A percentile compares a stretch with the other conserved stretches of the same genome.
Conservation (phyloP, 1,140 invertebrate species). For the Tetragnatha versicolor region DNA sequence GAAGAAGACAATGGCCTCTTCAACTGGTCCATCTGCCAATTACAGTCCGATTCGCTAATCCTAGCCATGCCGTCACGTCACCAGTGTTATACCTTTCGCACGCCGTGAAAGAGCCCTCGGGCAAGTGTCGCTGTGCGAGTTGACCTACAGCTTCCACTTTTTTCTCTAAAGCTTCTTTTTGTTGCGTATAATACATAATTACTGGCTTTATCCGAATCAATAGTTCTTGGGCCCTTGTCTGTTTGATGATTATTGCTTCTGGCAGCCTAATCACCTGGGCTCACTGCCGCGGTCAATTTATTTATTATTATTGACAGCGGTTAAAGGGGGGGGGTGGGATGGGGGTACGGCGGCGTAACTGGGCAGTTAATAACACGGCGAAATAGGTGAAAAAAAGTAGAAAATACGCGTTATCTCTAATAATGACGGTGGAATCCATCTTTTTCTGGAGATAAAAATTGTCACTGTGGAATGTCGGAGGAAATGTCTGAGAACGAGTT, state of each 20-base stretch:
- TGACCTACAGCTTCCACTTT: slow-evolving; percentile 42
- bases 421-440: slow-evolving; percentile 21
- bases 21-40: slow-evolving; percentile 34
- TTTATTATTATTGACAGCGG: slow-evolving; percentile 49
- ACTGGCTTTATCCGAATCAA: slow-evolving; percentile 48
- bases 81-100: slow-evolving; percentile 51
- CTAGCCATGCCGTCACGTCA: slow-evolving; percentile 39
- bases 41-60: slow-evolving; percentile 15
- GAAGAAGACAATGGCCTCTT: slow-evolving; percentile 33
- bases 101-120: slow-evolving; percentile 13
- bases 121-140: slow-evolving; percentile 37
- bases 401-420: slow-evolving; percentile 38
- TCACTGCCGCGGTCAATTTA: slow-evolving; percentile 33
- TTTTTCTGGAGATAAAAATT: slow-evolving; percentile 31
- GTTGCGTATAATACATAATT: slow-evolving; percentile 49
- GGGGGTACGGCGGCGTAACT: slow-evolving; percentile 5
- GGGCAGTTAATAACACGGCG: slow-evolving; percentile 37
- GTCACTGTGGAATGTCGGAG: slow-evolving; percentile 29
- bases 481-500: slow-evolving; percentile 6
- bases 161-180: slow-evolving; percentile 38
- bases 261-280: slow-evolving; percentile 30
- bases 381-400: slow-evolving; percentile 43
- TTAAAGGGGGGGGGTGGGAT: neutral
- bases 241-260: slow-evolving; percentile 46
- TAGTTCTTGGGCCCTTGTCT: slow-evolving; percentile 39